These are phyloP conservation scores for Aphidoletes aphidimyza DNA, from an alignment of 2,888 invertebrate genomes.

Conservation along the genomic window DNA sequence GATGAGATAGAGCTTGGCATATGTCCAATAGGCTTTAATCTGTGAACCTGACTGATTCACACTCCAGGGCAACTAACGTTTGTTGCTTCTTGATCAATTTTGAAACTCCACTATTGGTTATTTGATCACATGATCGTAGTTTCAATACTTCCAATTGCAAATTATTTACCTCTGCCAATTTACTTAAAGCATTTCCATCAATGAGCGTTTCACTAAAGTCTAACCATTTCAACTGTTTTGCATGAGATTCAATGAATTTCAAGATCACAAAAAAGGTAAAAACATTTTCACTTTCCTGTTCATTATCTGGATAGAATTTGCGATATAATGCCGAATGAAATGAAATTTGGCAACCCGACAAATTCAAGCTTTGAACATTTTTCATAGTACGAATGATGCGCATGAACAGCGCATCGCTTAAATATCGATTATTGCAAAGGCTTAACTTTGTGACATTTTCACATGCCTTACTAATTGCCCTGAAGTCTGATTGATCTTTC, in stretches of 20 bases:
- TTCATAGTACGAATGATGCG: slow-evolving; percentile 73
- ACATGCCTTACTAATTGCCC: slow-evolving; percentile 67
- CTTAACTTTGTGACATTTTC: slow-evolving; percentile 71
- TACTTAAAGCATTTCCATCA: slow-evolving; percentile 72
- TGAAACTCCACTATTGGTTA: slow-evolving; percentile 71
- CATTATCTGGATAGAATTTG: slow-evolving; percentile 72
- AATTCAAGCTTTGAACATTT: slow-evolving; percentile 71
- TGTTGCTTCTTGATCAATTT: slow-evolving; percentile 70
- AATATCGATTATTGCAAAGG: slow-evolving; percentile 75
- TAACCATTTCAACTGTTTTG: slow-evolving; percentile 70
- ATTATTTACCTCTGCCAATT: slow-evolving; percentile 69
- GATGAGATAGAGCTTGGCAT: slow-evolving; percentile 69
- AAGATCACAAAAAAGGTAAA: slow-evolving; percentile 77
- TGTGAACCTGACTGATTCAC: slow-evolving; percentile 73
- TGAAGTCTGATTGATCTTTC: slow-evolving; percentile 71
- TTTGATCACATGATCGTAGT: slow-evolving; percentile 72
- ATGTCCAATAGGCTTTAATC: slow-evolving; percentile 73
- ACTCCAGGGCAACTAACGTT: slow-evolving; percentile 70
- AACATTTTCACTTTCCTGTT: slow-evolving; percentile 73
- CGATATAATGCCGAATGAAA: slow-evolving; percentile 76
- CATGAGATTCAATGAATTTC: slow-evolving; percentile 70
- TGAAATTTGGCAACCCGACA: slow-evolving; percentile 76
- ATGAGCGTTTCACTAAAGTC: slow-evolving; percentile 77
- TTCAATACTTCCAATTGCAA: slow-evolving; percentile 69
- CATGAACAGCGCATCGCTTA: slow-evolving; percentile 79